Base-by-base conservation (phyloP, 2,888 invertebrate species). In the Sarcophaga rosellei region DNA sequence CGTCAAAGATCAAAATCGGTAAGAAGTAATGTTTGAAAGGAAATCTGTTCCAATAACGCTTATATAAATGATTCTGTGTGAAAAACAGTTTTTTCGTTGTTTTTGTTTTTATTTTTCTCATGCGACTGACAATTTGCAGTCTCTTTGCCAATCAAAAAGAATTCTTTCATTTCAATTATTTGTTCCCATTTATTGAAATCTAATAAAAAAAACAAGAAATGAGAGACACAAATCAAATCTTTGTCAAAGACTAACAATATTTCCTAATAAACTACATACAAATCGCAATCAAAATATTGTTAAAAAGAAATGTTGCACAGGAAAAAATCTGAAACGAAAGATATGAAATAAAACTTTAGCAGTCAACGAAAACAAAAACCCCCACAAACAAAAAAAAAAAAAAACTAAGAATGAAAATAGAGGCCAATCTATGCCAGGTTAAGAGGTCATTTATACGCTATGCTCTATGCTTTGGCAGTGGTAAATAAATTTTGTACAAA, bases 361-460 rank as follows among this genome's bases (percentile, higher is more conserved):
- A 62, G 15, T 21, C 17, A 44, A 57, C 66, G 15, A 25, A 70
- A 62, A 53, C 17, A 53, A 53, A 12, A 3, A 23, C 23, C 47
- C 12, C 2, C n/a, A n/a, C n/a, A n/a, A n/a, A n/a, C n/a, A 53
- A 20, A 80, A 73, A 25, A 76, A 62, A n/a, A 63, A 59, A 8
- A 47, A 78, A 62, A 23, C 8, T 4, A 20, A 17, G 20, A 17
- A 1, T 47, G 17, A 59, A 47, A 53, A 61, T 45, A 72, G 68
- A 82, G 68, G 66, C 59, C 80, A 83, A 83, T 77, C 53, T 68
- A 63, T 80, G 74, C 77, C 81, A 84, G 86, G 86, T 86, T 84
- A 86, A 83, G 83, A 84, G 86, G 86, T 84, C 86, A 83, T 63
- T 63, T 72, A 75, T 76, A 82, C 75, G 74, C 44, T 61, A 25